Base-by-base conservation (phyloP, 2,113 vertebrate genomes). In the Rattus rattus region DNA sequence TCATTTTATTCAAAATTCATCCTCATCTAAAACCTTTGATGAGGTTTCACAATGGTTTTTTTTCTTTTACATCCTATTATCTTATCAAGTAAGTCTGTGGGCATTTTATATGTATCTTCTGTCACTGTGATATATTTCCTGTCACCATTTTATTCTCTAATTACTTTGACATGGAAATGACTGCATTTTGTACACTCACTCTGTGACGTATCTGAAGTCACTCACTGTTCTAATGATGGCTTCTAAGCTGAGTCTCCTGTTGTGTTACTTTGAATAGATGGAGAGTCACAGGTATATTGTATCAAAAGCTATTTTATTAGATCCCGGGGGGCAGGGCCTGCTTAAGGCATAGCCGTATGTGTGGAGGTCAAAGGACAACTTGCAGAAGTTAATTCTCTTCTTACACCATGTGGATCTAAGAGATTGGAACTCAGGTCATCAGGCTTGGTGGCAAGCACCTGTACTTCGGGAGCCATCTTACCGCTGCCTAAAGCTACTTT, bases 1-100 rank as follows among this genome's bases (percentile, higher is more conserved):
- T 47, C 14, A 83, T 17, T 39, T 49, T 89, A 92, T 19, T 97
- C 14, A 95, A 89, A 95, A 94, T 83, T 85, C 61, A 95, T 52
- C 39, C 84, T 92, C 56, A 85, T 65, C 90, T 86, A 87, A 88
- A 17, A 79, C 49, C 33, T 76, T 89, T 56, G 94, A n/a, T 91
- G 56, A 59, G 67, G 16, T 83, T 96, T 43, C 73, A 22, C 36
- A 49, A 36, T 63, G 20, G 13, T 56, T 92, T 95, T 33, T 52
- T 33, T 90, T 94, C 69, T 96, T 77, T 87, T 93, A 96, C 80
- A 61, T 90, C 75, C 63, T 85, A 85, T 1, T 59, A 26, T 59
- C 19, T 61, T 89, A 36, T 76, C 17, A 56, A 77, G 39, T 83
- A 87, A 72, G 83, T 94, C 70, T 36, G 43, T 54, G 86, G 75